Evolutionary conservation across 1,140 invertebrate genomes (phyloP), one percentile per base, ranked within the genome.

Genomic region (Calephelis virginiensis): DNA sequence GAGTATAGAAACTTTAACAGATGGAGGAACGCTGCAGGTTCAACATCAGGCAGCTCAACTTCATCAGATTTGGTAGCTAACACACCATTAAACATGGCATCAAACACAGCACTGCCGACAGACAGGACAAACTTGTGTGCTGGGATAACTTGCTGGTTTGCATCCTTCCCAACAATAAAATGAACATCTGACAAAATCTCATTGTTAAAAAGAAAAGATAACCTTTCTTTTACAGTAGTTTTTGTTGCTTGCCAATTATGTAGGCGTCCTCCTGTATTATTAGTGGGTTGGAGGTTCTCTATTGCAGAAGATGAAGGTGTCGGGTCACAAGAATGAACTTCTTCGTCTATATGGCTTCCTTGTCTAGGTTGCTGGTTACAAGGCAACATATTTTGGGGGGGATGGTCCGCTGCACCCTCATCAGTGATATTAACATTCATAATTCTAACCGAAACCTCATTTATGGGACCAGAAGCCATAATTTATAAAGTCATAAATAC

Each of bases 51-150:
- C 53, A 97, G 90, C 81, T 96, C 95, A 62, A 97, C 95, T 75
- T 96, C 94, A 53, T 94, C 93, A 37, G 95, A 94, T 63, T 92
- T 92, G 11, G 94, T 94, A 0, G 95, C 94, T 69, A 94, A 75
- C 8, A 93, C 94, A 48, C 96, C 95, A 84, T 97, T 96, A 80
- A 97, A 97, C 95, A 97, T 97, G 8, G 96, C 96, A 90, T 97
- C 96, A 87, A 97, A 97, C 3, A 97, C 96, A 5, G 95, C 95
- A 86, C 95, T 96, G 8, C 96, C 96, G 50, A 96, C 95, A 7
- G 95, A 95, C 8, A 97, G 83, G 4, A 97, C 94, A 86, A 97
- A 95, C 83, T 96, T 97, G 78, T 97, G 97, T 4, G 96, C 96
- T 5, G 96, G 96, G 71, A 97, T 95, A 49, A 94, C 90, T 77